A percentile compares a stretch with the other conserved stretches of the same genome.
Evolutionary conservation across 23 tunicate genomes (phyloP).

Genomic region (Aplidium turbinatum): DNA sequence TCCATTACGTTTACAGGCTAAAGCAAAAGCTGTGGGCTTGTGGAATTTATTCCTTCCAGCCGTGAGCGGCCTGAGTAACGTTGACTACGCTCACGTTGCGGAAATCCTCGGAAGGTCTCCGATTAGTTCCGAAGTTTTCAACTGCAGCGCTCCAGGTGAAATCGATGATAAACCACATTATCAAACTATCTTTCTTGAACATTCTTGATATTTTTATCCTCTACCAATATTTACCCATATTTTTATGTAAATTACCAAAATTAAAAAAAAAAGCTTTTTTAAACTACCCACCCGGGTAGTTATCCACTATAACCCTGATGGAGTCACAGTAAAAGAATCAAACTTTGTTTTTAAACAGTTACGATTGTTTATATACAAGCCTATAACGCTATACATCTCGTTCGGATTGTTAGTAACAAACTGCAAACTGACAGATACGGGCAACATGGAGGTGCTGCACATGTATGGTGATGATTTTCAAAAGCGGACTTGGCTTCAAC

Average conservation of each 20-base stretch:
- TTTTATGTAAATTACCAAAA: background rate
- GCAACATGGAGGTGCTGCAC: constrained; percentile 96
- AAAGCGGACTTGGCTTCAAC: constrained; percentile 87
- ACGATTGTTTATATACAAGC: no score
- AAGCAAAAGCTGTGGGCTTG: constrained; percentile 85
- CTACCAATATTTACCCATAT: background rate
- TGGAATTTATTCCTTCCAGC: constrained; percentile 93
- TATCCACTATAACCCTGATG: no score
- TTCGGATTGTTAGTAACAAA: no score
- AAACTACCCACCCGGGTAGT: no score
- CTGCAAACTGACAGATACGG: no score
- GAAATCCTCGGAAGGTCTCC: constrained; percentile 76
- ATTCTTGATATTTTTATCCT: background rate
- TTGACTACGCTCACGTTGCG: constrained; percentile 95
- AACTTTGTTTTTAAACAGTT: no score
- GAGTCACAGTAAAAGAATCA: no score
- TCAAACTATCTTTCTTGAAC: background rate
- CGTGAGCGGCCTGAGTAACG: constrained; percentile 85
- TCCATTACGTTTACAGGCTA: constrained; percentile 43
- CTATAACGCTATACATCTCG: no score
- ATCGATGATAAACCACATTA: background rate
- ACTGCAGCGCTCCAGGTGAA: constrained; percentile 93
- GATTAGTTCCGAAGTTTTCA: constrained; percentile 66
- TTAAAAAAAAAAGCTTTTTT: no score
- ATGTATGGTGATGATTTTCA: constrained; percentile 92